Base-by-base conservation (phyloP, 2,797 vertebrate genomes). In the Rhodeus uyekii region DNA sequence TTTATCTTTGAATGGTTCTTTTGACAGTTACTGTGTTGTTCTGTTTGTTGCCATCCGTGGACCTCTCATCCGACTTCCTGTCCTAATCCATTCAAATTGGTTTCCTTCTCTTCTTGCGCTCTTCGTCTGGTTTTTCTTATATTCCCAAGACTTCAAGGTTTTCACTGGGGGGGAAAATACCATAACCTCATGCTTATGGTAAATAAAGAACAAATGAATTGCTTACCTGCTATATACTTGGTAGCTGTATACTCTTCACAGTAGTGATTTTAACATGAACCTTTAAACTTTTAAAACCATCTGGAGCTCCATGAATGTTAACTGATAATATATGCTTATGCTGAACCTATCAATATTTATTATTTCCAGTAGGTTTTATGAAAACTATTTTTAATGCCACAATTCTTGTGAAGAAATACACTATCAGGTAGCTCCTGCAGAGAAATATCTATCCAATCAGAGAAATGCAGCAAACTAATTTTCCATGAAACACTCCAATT, bases 21-120 rank as follows among this genome's bases (percentile, higher is more conserved):
- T 84, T 84, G 69, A 80, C 72, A 78, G 67, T 78, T 64, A 64
- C 84, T 83, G 76, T 86, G 81, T 82, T 84, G 73, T 74, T 79
- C 65, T 76, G 68, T 85, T 84, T 81, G 16, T 72, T 58, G 22
- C 13, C 27, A 60, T 81, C 48, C 75, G n/a, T 61, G 36, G 78
- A 22, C 69, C 42, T 73, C 63, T 76, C 67, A 50, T 36, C 42
- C 32, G n/a, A 77, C 69, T 39, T 39, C 78, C 64, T 68, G 63
- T 48, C 48, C 44, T 32, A 12, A 53, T 76, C 61, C 60, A 61
- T 83, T 78, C 73, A 10, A 50, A 73, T 53, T 69, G 34, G n/a
- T 65, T 60, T 74, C 32, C 58, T 67, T 74, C 64, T 67, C 67
- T 61, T 73, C 29, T 72, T 27, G 58, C 2, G 2, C 29, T 77